Evolutionary conservation across 2,113 vertebrate genomes (phyloP).

Genomic region (Arothron firmamentum): DNA sequence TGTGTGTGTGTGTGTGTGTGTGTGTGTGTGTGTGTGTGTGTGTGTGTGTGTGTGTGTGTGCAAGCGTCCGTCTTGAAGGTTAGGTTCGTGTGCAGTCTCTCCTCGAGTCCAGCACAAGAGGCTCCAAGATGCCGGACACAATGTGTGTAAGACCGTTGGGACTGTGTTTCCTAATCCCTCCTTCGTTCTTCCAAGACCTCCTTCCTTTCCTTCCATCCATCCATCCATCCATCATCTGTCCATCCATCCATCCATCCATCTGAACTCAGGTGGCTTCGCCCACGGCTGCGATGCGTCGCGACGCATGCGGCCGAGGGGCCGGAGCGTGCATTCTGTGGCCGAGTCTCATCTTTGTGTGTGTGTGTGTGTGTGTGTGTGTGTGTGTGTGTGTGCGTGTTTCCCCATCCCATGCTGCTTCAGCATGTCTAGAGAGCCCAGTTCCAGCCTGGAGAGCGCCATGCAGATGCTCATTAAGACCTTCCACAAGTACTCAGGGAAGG

Average conservation of each 20-base stretch:
- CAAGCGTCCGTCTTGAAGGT: slow-evolving; percentile 30
- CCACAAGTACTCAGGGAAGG: slow-evolving; percentile 84
- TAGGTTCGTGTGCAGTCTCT: slow-evolving; percentile 67
- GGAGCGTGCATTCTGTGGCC: slow-evolving; percentile 56
- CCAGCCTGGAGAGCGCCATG: slow-evolving; percentile 80
- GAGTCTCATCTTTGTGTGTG: slow-evolving; percentile 46
- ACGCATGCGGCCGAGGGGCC: slow-evolving; percentile 64
- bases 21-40: slow-evolving; percentile 33
- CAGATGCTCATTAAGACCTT: slow-evolving; percentile 83
- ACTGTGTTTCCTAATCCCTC: slow-evolving; percentile 50
- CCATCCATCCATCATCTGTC: slow-evolving; percentile 37
- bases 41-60: slow-evolving; percentile 31
- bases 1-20: too few relatives aligned
- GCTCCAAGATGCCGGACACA: slow-evolving; percentile 76
- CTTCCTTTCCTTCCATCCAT: slow-evolving; percentile 13
- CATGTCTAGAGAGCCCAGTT: slow-evolving; percentile 79
- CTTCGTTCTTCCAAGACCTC: background rate
- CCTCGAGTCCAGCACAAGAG: slow-evolving; percentile 64
- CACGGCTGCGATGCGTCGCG: slow-evolving; percentile 61
- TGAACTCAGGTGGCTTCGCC: slow-evolving; percentile 63
- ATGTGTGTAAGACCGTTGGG: slow-evolving; percentile 77
- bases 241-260: slow-evolving; percentile 21
- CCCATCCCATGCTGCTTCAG: slow-evolving; percentile 34
- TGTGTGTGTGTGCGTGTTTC: too few relatives aligned
- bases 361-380: too few relatives aligned